phyloP scores from a whole-genome alignment of 1,140 invertebrate genomes.

The Heliconius eleuchia region DNA sequence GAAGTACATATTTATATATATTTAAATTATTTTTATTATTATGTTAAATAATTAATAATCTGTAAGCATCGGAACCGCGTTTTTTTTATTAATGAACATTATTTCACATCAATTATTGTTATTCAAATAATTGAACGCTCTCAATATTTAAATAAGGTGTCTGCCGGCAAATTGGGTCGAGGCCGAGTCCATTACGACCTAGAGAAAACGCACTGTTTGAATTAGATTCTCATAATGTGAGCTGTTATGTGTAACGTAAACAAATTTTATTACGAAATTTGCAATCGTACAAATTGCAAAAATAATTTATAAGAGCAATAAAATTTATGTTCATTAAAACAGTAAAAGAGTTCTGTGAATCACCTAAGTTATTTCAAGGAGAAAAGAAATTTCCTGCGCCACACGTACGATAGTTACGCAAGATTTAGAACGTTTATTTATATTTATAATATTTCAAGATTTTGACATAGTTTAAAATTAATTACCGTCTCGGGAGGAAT shows the following conservation, averaged over 20 bases:
- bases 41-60: too few species aligned
- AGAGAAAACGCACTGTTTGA: constrained; percentile 48
- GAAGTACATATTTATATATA: too few species aligned
- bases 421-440: background rate
- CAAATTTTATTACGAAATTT: constrained; percentile 32
- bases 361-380: background rate
- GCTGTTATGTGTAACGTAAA: constrained; percentile 25
- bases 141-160: constrained; percentile 63
- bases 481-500: background rate
- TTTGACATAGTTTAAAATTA: background rate
- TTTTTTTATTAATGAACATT: constrained; percentile 26
- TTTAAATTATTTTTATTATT: too few species aligned
- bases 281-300: constrained; percentile 7
- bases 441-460: background rate
- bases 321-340: constrained; percentile 6
- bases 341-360: background rate
- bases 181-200: constrained; percentile 62
- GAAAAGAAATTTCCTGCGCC: background rate
- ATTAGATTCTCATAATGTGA: constrained; percentile 47
- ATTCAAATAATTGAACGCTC: constrained; percentile 51
- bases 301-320: constrained; percentile 4
- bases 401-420: background rate
- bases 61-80: too few species aligned
- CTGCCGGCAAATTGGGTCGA: constrained; percentile 63
- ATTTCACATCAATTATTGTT: constrained; percentile 48